Evolutionary conservation across 2,113 vertebrate genomes (phyloP).

Genomic region (Morone saxatilis): DNA sequence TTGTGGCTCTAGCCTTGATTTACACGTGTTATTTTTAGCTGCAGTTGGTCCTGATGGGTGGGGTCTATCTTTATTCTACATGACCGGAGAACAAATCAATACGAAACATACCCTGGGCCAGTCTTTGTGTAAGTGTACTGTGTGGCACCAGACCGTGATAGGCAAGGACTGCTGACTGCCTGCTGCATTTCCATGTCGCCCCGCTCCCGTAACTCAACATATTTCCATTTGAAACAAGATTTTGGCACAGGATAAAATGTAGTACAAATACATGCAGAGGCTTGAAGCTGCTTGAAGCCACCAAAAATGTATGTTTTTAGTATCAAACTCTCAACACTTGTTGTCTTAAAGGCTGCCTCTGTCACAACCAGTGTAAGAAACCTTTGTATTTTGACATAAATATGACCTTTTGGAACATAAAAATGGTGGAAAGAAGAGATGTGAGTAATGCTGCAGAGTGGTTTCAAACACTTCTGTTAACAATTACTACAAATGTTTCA

Average conservation of each 20-base stretch:
- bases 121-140: slow-evolving; percentile 51
- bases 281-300: not conserved
- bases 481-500: not conserved
- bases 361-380: not conserved
- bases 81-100: slow-evolving; percentile 75
- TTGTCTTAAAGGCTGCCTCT: not conserved
- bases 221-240: not conserved
- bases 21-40: slow-evolving; percentile 75
- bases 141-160: slow-evolving; percentile 42
- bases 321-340: not conserved
- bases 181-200: not conserved
- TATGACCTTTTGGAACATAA: not conserved
- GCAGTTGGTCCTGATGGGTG: slow-evolving; percentile 56
- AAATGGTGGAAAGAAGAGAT: not conserved
- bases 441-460: not conserved
- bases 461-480: not conserved
- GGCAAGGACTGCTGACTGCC: not conserved
- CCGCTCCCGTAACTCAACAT: not conserved
- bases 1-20: slow-evolving; percentile 54
- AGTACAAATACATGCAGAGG: not conserved
- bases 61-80: slow-evolving; percentile 75
- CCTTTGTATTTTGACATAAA: not conserved
- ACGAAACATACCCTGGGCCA: slow-evolving; percentile 56
- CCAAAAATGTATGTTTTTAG: not conserved
- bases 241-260: not conserved